phyloP scores from a whole-genome alignment of 2,888 invertebrate genomes.

The Sphecodes monilicornis region DNA sequence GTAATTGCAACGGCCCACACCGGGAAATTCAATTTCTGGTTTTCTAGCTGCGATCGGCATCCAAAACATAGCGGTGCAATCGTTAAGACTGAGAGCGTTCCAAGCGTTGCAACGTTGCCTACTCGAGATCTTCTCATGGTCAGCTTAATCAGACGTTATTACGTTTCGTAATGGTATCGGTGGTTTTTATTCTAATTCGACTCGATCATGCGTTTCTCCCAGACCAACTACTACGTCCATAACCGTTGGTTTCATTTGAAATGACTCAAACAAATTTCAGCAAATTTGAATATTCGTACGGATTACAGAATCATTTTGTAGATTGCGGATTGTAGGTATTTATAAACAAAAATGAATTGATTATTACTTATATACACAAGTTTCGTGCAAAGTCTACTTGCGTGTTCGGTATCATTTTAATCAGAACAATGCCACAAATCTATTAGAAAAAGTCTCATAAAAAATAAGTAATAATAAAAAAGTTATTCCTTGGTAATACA shows the following conservation, averaged over 20 bases:
- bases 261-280: neutral
- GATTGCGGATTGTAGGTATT: no score
- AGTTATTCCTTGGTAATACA: no score
- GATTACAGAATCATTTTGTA: neutral
- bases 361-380: no score
- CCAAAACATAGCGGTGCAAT: neutral
- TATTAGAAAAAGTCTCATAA: no score
- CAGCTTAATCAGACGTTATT: neutral
- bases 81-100: no score
- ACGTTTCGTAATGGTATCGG: neutral
- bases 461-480: no score
- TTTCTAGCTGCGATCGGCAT: neutral
- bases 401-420: no score
- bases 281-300: neutral
- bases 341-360: no score
- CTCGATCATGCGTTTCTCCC: neutral
- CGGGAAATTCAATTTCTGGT: neutral
- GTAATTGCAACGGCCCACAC: neutral
- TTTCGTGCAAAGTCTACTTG: no score
- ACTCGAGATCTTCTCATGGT: slow-evolving; percentile 10
- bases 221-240: no score
- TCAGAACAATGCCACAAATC: no score
- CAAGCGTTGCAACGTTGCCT: neutral
- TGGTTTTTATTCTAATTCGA: neutral
- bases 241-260: no score